Conservation (phyloP, 2,797 vertebrate genomes). For the Molothrus ater region DNA sequence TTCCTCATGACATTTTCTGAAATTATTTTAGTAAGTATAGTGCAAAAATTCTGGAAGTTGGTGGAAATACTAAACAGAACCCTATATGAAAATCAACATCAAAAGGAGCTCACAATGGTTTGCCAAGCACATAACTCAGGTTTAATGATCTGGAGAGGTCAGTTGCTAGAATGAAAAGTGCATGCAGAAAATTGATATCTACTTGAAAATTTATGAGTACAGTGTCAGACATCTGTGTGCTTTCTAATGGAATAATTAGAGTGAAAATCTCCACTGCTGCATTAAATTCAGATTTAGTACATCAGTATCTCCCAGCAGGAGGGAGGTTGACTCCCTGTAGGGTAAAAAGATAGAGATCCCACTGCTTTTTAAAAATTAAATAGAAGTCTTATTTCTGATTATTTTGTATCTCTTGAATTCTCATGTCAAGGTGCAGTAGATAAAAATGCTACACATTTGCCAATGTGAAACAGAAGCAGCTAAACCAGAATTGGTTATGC, state of each 20-base stretch:
- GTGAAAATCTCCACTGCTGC: constrained; percentile 30
- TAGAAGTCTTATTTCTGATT: background rate
- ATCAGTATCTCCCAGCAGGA: constrained; percentile 4
- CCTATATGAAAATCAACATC: background rate
- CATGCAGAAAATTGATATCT: constrained; percentile 40
- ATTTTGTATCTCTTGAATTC: background rate
- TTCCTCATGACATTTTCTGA: background rate
- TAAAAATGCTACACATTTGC: background rate
- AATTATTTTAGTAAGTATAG: background rate
- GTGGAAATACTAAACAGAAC: background rate
- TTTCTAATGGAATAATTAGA: constrained; percentile 60
- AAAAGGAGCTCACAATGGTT: background rate
- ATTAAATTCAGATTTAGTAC: constrained; percentile 50
- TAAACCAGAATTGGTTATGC: background rate
- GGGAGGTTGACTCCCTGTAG: background rate
- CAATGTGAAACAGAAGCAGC: background rate
- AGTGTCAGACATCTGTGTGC: constrained; percentile 32
- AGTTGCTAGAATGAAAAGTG: constrained; percentile 41
- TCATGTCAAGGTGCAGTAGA: background rate
- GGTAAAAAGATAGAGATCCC: background rate
- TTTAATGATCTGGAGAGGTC: constrained; percentile 46
- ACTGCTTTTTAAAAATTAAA: background rate
- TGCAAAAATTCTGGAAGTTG: background rate
- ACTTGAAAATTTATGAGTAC: constrained; percentile 63
- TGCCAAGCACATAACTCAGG: background rate